These are phyloP conservation scores for Odontamblyopus rebecca DNA, from an alignment of 2,797 vertebrate genomes.

Conservation along the genomic window DNA sequence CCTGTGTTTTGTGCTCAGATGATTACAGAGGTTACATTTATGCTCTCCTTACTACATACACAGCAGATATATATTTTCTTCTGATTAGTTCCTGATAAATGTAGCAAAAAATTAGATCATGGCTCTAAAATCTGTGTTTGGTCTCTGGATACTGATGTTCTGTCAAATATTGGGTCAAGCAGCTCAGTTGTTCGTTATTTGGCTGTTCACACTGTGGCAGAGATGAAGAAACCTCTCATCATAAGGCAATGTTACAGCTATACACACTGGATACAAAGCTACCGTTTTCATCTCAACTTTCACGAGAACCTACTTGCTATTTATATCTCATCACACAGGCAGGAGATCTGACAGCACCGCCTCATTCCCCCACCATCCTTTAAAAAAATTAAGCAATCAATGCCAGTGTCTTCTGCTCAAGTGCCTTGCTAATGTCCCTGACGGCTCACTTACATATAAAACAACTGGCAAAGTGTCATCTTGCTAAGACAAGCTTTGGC, in stretches of 20 bases:
- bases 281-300: slow-evolving; percentile 74
- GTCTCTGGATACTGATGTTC: slow-evolving; percentile 54
- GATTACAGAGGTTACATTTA: too few relatives aligned
- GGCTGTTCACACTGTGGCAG: slow-evolving; percentile 48
- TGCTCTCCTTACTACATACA: background rate
- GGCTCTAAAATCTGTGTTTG: slow-evolving; percentile 41
- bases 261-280: slow-evolving; percentile 67
- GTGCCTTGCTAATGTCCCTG: slow-evolving; percentile 30
- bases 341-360: slow-evolving; percentile 65
- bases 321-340: slow-evolving; percentile 64
- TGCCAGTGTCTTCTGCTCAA: slow-evolving; percentile 17
- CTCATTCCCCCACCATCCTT: slow-evolving; percentile 40
- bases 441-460: slow-evolving; percentile 40
- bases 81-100: slow-evolving; percentile 29
- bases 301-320: slow-evolving; percentile 75
- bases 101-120: slow-evolving; percentile 46
- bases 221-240: slow-evolving; percentile 61
- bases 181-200: slow-evolving; percentile 60
- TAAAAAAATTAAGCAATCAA: slow-evolving; percentile 60
- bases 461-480: slow-evolving; percentile 31
- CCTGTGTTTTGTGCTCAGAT: too few relatives aligned
- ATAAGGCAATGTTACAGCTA: slow-evolving; percentile 59
- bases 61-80: slow-evolving; percentile 12
- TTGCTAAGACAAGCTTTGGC: slow-evolving; percentile 34
- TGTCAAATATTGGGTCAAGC: slow-evolving; percentile 73